Percentiles rank a stretch among this genome's conserved stretches.
phyloP scores from a whole-genome alignment of 2,888 invertebrate genomes.

The Apamea crenata region DNA sequence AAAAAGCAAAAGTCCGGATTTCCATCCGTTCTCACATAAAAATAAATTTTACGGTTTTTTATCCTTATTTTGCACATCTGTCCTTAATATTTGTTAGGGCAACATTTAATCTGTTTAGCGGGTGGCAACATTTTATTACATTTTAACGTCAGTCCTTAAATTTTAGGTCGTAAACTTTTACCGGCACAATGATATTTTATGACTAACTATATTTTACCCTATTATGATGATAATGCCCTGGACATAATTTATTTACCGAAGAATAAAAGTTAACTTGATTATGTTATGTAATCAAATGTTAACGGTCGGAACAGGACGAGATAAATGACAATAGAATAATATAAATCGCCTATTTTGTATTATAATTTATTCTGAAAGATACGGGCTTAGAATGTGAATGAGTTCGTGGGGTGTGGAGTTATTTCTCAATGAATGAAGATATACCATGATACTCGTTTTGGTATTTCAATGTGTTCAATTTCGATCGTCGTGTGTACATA shows the following conservation, averaged over 20 bases:
- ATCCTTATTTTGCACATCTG: constrained; percentile 63
- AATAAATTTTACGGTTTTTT: constrained; percentile 36
- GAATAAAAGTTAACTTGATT: constrained; percentile 58
- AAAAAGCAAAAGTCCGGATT: constrained; percentile 29
- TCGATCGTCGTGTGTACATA: neutral
- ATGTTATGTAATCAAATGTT: constrained; percentile 61
- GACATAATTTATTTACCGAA: constrained; percentile 65
- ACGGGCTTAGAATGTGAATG: constrained; percentile 48
- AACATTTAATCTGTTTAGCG: constrained; percentile 68
- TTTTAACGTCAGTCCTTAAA: constrained; percentile 80
- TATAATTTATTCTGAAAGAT: constrained; percentile 57
- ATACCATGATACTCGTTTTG: neutral
- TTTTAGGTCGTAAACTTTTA: constrained; percentile 80
- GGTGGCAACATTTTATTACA: constrained; percentile 81
- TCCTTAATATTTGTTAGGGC: constrained; percentile 48
- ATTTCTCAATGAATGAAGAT: constrained; percentile 43
- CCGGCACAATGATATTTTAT: constrained; percentile 82
- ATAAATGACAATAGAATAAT: constrained; percentile 56
- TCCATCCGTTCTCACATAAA: constrained; percentile 23
- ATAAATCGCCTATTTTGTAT: constrained; percentile 46
- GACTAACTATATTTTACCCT: constrained; percentile 80
- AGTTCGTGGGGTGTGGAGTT: constrained; percentile 45
- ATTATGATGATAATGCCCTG: constrained; percentile 74
- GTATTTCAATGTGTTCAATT: neutral
- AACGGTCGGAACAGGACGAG: constrained; percentile 60